Evolutionary conservation across 2,797 vertebrate genomes (phyloP).

Genomic region (Gobio occitaniae): DNA sequence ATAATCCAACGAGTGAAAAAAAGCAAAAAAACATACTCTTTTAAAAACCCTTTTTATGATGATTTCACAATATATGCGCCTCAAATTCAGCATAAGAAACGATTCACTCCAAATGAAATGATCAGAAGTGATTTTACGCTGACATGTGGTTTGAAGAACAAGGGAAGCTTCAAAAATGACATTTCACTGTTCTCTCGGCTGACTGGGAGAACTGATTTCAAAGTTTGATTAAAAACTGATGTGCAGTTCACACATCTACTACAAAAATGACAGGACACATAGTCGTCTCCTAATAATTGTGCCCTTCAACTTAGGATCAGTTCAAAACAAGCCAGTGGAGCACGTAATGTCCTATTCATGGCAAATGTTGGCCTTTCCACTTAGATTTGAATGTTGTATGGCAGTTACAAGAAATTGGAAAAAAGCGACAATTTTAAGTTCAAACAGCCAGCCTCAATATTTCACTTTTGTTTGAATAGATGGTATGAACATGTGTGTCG

Average conservation of each 20-base stretch:
- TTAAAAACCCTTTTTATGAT: background rate
- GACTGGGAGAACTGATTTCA: background rate
- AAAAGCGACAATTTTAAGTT: constrained; percentile 55
- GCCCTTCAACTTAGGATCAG: constrained; percentile 48
- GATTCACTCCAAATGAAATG: background rate
- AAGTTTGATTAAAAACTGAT: constrained; percentile 1
- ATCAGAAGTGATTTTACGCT: background rate
- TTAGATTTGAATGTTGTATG: constrained; percentile 59
- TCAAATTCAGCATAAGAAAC: background rate
- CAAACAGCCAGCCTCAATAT: constrained; percentile 45
- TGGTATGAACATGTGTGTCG: constrained; percentile 45
- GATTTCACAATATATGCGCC: background rate
- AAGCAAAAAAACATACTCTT: background rate
- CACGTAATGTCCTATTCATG: constrained; percentile 54
- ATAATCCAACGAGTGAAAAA: background rate
- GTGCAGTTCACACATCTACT: background rate
- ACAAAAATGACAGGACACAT: background rate
- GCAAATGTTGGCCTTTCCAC: constrained; percentile 57
- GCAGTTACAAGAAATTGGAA: constrained; percentile 51
- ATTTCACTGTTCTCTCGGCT: background rate
- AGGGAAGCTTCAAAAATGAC: background rate
- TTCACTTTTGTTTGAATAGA: constrained; percentile 49
- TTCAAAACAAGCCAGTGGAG: constrained; percentile 56
- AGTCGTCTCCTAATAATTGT: constrained; percentile 20
- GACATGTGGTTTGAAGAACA: background rate